These are phyloP conservation scores for Rhea americana DNA, from an alignment of 2,113 vertebrate species.

Conservation along the genomic window DNA sequence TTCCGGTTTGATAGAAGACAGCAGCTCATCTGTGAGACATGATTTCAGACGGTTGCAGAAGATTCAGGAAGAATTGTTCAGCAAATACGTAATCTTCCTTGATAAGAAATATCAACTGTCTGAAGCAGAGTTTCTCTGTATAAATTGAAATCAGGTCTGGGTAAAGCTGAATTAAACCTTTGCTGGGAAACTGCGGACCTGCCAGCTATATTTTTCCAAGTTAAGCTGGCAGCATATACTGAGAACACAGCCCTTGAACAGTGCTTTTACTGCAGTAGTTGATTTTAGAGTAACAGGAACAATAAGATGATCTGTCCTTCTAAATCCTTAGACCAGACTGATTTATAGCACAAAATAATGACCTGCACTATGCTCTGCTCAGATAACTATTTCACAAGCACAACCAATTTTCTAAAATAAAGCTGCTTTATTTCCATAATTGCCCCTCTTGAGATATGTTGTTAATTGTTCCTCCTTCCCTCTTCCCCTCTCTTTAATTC, in stretches of 20 bases:
- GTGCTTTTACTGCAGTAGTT: neutral
- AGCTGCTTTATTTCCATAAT: slow-evolving; percentile 15
- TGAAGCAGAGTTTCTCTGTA: slow-evolving; percentile 7
- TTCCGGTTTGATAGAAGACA: neutral
- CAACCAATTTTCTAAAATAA: neutral
- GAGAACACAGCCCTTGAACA: neutral
- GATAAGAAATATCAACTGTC: neutral
- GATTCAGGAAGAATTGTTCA: neutral
- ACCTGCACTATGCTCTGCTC: neutral
- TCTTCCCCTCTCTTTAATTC: neutral
- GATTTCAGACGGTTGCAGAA: neutral
- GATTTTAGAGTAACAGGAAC: neutral
- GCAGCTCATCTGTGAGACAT: neutral
- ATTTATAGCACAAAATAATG: neutral
- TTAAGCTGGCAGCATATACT: neutral
- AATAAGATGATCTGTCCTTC: neutral
- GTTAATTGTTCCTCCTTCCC: slow-evolving; percentile 6
- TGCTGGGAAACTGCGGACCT: neutral
- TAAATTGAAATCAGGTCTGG: slow-evolving; percentile 12
- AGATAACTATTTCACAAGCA: neutral
- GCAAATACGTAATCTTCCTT: neutral
- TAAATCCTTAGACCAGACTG: neutral
- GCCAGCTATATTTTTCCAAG: neutral
- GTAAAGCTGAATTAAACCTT: slow-evolving; percentile 28
- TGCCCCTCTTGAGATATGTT: neutral